These are phyloP conservation scores for Philopedon plagiatum DNA, from an alignment of 2,888 invertebrate genomes.

Conservation along the genomic window DNA sequence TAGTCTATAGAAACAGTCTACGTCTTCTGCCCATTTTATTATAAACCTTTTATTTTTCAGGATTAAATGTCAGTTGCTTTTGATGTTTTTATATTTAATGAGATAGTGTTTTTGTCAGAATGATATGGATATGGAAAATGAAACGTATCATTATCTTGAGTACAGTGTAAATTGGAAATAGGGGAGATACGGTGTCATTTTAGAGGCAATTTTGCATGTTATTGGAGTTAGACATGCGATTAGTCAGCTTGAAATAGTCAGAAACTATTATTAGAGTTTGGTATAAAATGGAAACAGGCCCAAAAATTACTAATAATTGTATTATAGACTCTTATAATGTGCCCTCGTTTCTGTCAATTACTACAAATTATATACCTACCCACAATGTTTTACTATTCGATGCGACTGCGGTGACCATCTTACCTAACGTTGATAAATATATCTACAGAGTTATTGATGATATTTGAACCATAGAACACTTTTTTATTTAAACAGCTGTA, in stretches of 20 bases:
- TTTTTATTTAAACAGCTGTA: no score
- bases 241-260: background rate
- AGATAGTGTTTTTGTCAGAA: constrained; percentile 40
- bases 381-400: no score
- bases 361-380: no score
- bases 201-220: constrained; percentile 33
- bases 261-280: background rate
- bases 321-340: no score
- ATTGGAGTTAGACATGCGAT: constrained; percentile 25
- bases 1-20: background rate
- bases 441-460: no score
- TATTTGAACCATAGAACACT: no score
- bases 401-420: no score
- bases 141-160: constrained; percentile 41
- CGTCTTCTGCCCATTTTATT: constrained; percentile 10
- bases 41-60: constrained; percentile 20
- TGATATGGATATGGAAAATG: constrained; percentile 32
- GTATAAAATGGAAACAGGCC: no score
- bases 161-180: constrained; percentile 36
- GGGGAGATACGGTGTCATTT: constrained; percentile 33
- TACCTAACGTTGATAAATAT: no score
- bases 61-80: constrained; percentile 36
- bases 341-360: no score
- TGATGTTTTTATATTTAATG: constrained; percentile 30
- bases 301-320: no score